These are phyloP conservation scores for Lepilemur ruficaudatus DNA, from an alignment of 2,797 vertebrate species.

Conservation along the genomic window DNA sequence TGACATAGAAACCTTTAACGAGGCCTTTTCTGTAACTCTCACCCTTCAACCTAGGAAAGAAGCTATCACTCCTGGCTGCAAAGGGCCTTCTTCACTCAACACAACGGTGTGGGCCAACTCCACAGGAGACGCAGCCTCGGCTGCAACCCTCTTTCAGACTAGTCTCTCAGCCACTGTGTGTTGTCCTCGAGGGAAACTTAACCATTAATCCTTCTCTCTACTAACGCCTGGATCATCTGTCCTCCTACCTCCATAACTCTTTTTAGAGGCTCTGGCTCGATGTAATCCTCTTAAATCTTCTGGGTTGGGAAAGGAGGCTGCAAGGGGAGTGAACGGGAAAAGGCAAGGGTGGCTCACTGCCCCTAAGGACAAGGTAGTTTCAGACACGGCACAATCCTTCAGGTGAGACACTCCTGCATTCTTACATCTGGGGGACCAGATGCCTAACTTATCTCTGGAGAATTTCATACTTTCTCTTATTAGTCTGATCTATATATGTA, in stretches of 20 bases:
- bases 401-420: background rate
- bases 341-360: background rate
- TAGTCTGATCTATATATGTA: background rate
- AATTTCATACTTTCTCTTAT: background rate
- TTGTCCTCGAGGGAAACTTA: background rate
- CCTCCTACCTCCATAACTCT: background rate
- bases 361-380: background rate
- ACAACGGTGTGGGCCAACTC: background rate
- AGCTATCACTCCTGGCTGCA: background rate
- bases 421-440: background rate
- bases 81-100: background rate
- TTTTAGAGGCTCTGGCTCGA: background rate
- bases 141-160: background rate
- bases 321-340: background rate
- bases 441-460: background rate
- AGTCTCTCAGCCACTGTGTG: background rate
- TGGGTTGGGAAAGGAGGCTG: too few relatives aligned
- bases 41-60: slow-evolving; percentile 29
- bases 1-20: background rate
- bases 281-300: background rate
- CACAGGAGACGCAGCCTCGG: background rate
- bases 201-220: background rate
- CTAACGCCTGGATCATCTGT: background rate
- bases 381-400: background rate
- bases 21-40: background rate